Conservation (phyloP, 2,888 invertebrate genomes). For the Adelognathus sp. region DNA sequence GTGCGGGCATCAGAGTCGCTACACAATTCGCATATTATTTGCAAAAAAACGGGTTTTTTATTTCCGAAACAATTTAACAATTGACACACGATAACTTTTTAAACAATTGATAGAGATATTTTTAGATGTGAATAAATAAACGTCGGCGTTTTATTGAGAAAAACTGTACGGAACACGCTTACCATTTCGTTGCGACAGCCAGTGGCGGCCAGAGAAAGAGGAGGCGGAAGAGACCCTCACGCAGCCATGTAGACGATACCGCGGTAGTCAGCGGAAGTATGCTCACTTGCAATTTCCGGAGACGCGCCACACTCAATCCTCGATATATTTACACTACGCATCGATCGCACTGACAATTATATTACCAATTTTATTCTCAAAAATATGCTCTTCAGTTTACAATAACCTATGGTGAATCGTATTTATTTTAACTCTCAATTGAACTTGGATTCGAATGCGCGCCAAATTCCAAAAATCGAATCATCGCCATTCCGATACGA, state of each 20-base stretch:
- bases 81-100: not conserved
- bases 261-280: conserved; percentile 93
- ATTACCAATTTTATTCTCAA: not conserved
- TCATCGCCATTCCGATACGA: not conserved
- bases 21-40: not conserved
- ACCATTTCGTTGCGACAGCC: conserved; percentile 69
- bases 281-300: conserved; percentile 91
- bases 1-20: conserved; percentile 38
- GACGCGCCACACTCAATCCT: conserved; percentile 65
- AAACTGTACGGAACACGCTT: conserved; percentile 57
- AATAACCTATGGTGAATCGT: not conserved
- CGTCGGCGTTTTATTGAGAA: conserved; percentile 16
- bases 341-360: not conserved
- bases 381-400: not conserved
- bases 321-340: not conserved
- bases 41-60: not conserved
- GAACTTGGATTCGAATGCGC: not conserved
- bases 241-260: conserved; percentile 92
- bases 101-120: not conserved
- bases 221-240: conserved; percentile 62
- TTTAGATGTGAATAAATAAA: not conserved
- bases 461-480: not conserved
- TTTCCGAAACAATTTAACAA: not conserved
- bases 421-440: not conserved
- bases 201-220: conserved; percentile 65